These are phyloP conservation scores for Tetraodon nigroviridis DNA, from an alignment of 2,113 vertebrate species.

Conservation along the genomic window DNA sequence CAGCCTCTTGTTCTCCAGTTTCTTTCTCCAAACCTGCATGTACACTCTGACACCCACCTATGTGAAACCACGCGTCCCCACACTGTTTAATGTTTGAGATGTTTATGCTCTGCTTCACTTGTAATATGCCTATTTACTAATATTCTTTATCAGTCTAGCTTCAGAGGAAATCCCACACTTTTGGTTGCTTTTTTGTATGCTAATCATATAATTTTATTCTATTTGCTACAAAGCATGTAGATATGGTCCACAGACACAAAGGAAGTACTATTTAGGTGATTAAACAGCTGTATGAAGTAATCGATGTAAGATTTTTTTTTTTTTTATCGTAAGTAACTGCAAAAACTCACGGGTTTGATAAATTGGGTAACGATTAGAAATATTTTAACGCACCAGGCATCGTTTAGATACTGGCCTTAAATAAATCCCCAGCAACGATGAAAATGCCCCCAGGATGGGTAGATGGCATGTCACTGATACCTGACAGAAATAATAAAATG, in stretches of 20 bases:
- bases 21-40: constrained; percentile 76
- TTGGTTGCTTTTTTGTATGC: constrained; percentile 43
- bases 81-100: constrained; percentile 48
- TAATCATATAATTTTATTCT: constrained; percentile 35
- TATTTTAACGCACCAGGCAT: background rate
- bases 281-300: constrained; percentile 6
- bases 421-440: too few relatives aligned
- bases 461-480: too few relatives aligned
- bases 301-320: background rate
- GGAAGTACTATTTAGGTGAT: constrained; percentile 73
- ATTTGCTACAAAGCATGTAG: constrained; percentile 72
- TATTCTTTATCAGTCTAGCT: constrained; percentile 69
- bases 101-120: constrained; percentile 40
- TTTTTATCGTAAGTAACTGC: background rate
- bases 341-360: background rate
- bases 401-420: too few relatives aligned
- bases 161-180: constrained; percentile 72
- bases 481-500: too few relatives aligned
- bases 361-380: background rate
- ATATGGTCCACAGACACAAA: constrained; percentile 54
- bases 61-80: constrained; percentile 62
- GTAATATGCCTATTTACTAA: constrained; percentile 66
- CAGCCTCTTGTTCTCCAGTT: constrained; percentile 49
- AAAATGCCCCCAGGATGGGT: too few relatives aligned
- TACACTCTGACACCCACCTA: constrained; percentile 59